A percentile compares a stretch with the other conserved stretches of the same genome.
Conservation (phyloP, 2,797 vertebrate species). For the Phrynocephalus guinanensis region DNA sequence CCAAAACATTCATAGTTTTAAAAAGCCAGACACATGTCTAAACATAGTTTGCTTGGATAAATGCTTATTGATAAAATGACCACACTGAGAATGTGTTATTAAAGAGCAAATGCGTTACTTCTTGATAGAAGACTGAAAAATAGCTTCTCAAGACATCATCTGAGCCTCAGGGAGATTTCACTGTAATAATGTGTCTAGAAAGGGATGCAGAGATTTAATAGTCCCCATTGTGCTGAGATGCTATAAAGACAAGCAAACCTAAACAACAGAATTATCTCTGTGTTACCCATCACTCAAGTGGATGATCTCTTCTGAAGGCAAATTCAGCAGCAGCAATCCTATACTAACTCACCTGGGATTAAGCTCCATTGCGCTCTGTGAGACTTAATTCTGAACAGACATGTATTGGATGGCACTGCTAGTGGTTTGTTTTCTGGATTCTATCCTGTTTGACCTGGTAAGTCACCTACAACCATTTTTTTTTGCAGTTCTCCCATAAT, state of each 20-base stretch:
- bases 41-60: neutral
- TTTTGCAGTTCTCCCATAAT: neutral
- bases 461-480: neutral
- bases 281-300: neutral
- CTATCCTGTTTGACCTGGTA: neutral
- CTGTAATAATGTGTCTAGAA: neutral
- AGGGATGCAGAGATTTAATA: neutral
- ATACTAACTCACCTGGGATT: neutral
- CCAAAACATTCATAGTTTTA: neutral
- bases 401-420: neutral
- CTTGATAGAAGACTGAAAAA: neutral
- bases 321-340: neutral
- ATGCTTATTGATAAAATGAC: slow-evolving; percentile 18
- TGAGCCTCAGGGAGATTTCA: neutral
- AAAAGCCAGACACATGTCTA: neutral
- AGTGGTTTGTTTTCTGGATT: neutral
- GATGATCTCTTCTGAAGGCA: neutral
- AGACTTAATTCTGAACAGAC: neutral
- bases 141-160: neutral
- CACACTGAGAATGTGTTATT: neutral
- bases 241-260: neutral
- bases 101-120: neutral
- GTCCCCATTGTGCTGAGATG: neutral
- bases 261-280: neutral
- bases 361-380: neutral